Percentiles rank a stretch among this genome's conserved stretches.
These are phyloP conservation scores for Bubo blakistoni DNA, from an alignment of 2,113 vertebrate genomes.

Conservation along the genomic window DNA sequence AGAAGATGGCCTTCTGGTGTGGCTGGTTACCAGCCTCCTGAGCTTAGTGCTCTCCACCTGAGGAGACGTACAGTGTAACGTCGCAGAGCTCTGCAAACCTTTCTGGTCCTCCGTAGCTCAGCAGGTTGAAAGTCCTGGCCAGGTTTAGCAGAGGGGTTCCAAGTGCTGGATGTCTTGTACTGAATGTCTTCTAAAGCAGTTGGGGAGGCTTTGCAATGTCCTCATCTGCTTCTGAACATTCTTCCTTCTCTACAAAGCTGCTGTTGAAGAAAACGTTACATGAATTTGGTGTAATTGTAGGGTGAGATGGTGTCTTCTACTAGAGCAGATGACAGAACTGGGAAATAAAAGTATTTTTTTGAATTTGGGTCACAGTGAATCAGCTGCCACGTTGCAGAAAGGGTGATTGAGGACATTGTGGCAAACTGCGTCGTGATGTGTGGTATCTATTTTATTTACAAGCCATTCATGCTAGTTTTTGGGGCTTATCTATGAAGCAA, in stretches of 20 bases:
- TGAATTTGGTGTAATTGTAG: not conserved
- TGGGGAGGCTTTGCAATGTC: not conserved
- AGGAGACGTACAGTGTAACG: not conserved
- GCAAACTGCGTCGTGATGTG: not conserved
- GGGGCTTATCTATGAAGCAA: not conserved
- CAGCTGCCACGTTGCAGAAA: not conserved
- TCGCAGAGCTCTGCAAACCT: not conserved
- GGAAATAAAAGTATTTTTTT: not conserved
- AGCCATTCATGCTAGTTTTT: not conserved
- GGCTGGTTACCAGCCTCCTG: not conserved
- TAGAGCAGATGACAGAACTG: not conserved
- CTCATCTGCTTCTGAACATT: not conserved
- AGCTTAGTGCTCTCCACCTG: not conserved
- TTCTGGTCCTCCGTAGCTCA: fast-evolving
- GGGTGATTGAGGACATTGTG: not conserved
- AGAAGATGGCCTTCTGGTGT: not conserved
- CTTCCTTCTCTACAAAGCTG: not conserved
- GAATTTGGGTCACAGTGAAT: not conserved
- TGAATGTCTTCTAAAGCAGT: not conserved
- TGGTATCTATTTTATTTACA: not conserved
- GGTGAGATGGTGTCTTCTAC: not conserved
- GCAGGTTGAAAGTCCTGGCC: not conserved
- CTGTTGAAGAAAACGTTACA: fast-evolving
- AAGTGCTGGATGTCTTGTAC: not conserved
- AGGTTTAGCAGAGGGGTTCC: not conserved